phyloP scores from a whole-genome alignment of 2,797 vertebrate species.

The Babyrousa celebensis region DNA sequence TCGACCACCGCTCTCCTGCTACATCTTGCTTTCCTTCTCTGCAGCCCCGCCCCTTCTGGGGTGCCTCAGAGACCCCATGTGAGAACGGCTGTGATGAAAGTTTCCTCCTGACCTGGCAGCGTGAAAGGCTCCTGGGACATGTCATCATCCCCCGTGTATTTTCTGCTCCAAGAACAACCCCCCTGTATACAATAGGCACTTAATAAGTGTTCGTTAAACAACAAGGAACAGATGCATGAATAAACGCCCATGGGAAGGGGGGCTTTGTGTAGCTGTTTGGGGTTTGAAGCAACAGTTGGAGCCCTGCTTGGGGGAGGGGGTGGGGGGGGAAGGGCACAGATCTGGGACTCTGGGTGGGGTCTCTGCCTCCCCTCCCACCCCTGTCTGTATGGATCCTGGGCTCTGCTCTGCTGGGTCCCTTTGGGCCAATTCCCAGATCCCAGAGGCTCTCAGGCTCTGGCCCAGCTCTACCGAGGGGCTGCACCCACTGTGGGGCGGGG shows the following conservation, averaged over 20 bases:
- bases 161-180: neutral
- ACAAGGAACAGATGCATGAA: neutral
- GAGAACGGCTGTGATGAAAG: neutral
- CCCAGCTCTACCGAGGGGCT: accelerated
- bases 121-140: neutral
- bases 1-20: neutral
- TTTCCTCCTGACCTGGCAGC: neutral
- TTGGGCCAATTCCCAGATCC: neutral
- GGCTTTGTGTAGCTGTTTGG: neutral
- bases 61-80: neutral
- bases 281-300: neutral
- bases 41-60: neutral
- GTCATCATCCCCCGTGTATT: neutral
- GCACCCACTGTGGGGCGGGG: neutral
- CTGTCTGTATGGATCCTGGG: neutral
- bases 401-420: neutral
- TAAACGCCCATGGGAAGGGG: neutral
- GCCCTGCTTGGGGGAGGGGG: neutral
- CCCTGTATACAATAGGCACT: neutral
- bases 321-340: neutral
- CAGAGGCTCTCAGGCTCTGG: neutral
- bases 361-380: neutral
- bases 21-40: neutral
- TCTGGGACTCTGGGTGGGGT: neutral
- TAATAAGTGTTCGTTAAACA: neutral